A percentile compares a stretch with the other conserved stretches of the same genome.
Evolutionary conservation across 2,113 vertebrate species (phyloP).

Genomic region (Oenanthe oenanthe): DNA sequence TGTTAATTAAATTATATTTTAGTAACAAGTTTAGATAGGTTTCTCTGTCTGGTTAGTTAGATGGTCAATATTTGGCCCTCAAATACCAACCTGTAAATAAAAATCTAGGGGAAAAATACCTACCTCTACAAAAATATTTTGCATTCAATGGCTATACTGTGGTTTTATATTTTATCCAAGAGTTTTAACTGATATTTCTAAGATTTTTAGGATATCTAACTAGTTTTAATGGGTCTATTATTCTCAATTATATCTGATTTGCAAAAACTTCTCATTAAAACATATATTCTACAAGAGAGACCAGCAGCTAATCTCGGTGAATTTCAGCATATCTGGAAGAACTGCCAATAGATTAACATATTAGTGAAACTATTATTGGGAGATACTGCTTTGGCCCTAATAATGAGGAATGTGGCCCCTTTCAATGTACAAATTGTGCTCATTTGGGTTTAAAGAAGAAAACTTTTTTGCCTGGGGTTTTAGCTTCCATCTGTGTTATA

Average conservation of each 20-base stretch:
- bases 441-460: background rate
- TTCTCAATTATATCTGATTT: background rate
- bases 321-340: background rate
- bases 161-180: background rate
- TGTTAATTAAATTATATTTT: background rate
- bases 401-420: background rate
- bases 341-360: constrained; percentile 80
- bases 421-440: background rate
- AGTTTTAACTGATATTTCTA: background rate
- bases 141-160: background rate
- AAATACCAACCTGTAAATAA: background rate
- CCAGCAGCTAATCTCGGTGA: background rate
- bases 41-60: background rate
- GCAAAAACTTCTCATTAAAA: background rate
- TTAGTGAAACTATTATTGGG: constrained; percentile 78
- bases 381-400: constrained; percentile 58
- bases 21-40: background rate
- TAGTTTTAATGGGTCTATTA: background rate
- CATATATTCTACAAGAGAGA: background rate
- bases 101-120: background rate
- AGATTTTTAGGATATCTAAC: background rate
- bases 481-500: background rate
- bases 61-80: background rate
- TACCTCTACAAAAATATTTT: background rate
- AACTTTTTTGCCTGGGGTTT: background rate